Evolutionary conservation across 2,888 invertebrate genomes (phyloP).

Genomic region (Rhagophthalmus giganteus): DNA sequence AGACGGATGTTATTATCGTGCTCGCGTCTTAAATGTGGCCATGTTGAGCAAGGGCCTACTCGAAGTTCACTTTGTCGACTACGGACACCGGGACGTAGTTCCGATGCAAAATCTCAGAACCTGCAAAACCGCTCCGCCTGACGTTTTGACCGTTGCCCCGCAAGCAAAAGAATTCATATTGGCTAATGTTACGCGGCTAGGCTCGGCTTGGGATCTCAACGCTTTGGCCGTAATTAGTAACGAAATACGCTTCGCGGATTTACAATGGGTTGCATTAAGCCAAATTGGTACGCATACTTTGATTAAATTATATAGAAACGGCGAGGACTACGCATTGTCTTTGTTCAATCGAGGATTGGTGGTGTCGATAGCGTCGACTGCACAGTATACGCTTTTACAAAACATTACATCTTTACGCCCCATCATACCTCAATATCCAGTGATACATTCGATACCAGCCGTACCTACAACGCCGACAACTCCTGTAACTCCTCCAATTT

Average conservation of each 20-base stretch:
- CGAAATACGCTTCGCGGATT: conserved; percentile 53
- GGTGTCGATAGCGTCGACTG: conserved; percentile 52
- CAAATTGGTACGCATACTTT: conserved; percentile 52
- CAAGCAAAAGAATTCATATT: conserved; percentile 65
- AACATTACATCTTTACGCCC: conserved; percentile 5
- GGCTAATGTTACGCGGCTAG: conserved; percentile 59
- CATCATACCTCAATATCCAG: neutral
- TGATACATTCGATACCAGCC: conserved; percentile 38
- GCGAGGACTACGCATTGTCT: conserved; percentile 57
- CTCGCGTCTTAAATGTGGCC: conserved; percentile 60
- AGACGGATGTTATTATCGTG: conserved; percentile 68
- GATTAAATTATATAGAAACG: conserved; percentile 57
- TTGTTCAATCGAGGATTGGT: conserved; percentile 56
- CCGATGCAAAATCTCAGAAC: conserved; percentile 63
- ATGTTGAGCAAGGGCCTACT: conserved; percentile 60
- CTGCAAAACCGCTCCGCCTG: conserved; percentile 59
- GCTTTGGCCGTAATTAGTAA: conserved; percentile 52
- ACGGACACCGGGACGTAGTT: conserved; percentile 66
- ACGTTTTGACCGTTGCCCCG: conserved; percentile 55
- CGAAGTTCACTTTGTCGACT: conserved; percentile 70
- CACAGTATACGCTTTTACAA: conserved; percentile 53
- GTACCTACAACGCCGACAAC: conserved; percentile 1
- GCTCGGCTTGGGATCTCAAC: conserved; percentile 61
- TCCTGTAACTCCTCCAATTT: conserved; percentile 43
- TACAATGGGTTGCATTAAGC: conserved; percentile 54